Conservation (phyloP, 1,140 invertebrate species). For the Caenorhabditis brenneri region DNA sequence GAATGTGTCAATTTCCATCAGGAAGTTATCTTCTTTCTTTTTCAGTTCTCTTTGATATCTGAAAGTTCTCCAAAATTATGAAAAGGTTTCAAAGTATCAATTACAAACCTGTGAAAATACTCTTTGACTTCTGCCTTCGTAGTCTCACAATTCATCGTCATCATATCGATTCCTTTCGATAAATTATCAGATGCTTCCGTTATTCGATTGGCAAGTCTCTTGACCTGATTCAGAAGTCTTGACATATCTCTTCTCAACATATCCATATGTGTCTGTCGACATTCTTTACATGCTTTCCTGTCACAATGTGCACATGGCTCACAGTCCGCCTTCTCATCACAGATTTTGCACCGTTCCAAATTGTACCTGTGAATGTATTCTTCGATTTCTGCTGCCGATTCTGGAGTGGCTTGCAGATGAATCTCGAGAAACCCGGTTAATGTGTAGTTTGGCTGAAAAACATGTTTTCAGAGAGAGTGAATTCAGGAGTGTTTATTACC, state of each 20-base stretch:
- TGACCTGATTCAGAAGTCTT: constrained; percentile 76
- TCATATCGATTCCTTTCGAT: constrained; percentile 62
- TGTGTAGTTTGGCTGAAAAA: constrained; percentile 91
- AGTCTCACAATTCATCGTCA: constrained; percentile 65
- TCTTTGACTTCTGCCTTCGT: constrained; percentile 69
- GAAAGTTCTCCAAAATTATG: background rate
- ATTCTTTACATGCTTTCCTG: constrained; percentile 86
- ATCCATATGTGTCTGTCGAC: constrained; percentile 90
- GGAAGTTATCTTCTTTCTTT: constrained; percentile 64
- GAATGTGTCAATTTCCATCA: constrained; percentile 68
- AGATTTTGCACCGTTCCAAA: constrained; percentile 73
- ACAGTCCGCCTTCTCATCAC: constrained; percentile 91
- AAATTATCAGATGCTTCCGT: constrained; percentile 66
- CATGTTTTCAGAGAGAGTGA: background rate
- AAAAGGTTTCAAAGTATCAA: background rate
- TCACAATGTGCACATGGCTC: constrained; percentile 88
- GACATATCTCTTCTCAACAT: constrained; percentile 89
- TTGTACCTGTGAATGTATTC: constrained; percentile 70
- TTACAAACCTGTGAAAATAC: constrained; percentile 62
- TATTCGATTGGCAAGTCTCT: constrained; percentile 63
- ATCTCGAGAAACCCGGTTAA: constrained; percentile 91
- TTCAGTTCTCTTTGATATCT: constrained; percentile 67
- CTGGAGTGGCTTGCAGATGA: constrained; percentile 89
- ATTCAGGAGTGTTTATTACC: background rate
- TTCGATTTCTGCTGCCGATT: constrained; percentile 77